Percentiles rank a stretch among this genome's conserved stretches.
These are phyloP conservation scores for Pseudomugil tenellus DNA, from an alignment of 2,797 vertebrate genomes.

Conservation along the genomic window DNA sequence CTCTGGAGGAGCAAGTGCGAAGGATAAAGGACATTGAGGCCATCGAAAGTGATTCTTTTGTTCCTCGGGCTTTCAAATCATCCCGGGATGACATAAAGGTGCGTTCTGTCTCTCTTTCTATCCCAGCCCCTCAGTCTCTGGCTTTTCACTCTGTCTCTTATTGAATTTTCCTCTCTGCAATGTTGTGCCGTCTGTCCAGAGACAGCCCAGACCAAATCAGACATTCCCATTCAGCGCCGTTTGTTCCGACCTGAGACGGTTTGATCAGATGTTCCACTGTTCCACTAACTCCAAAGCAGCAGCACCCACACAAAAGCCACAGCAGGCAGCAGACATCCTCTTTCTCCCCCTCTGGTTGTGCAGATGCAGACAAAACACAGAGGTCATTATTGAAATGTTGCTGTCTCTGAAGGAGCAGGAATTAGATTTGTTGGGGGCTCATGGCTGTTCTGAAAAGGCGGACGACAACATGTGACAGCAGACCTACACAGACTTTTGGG, in stretches of 20 bases:
- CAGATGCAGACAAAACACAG: conserved; percentile 72
- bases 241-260: conserved; percentile 73
- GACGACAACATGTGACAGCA: conserved; percentile 61
- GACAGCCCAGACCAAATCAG: conserved; percentile 82
- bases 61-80: conserved; percentile 96
- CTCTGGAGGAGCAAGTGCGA: conserved; percentile 93
- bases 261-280: conserved; percentile 65
- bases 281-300: conserved; percentile 64
- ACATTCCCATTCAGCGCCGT: conserved; percentile 79
- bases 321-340: conserved; percentile 57
- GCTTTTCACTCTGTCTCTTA: conserved; percentile 78
- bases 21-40: conserved; percentile 97
- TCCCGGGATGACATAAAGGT: conserved; percentile 94
- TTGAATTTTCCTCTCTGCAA: conserved; percentile 77
- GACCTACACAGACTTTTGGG: conserved; percentile 40
- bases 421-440: conserved; percentile 76
- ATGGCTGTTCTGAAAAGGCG: conserved; percentile 63
- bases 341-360: conserved; percentile 46
- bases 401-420: conserved; percentile 60
- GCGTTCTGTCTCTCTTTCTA: conserved; percentile 75
- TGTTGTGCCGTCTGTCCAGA: conserved; percentile 76
- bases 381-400: conserved; percentile 81
- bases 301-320: conserved; percentile 73
- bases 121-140: conserved; percentile 65
- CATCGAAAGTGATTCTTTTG: conserved; percentile 96